phyloP scores from a whole-genome alignment of 1,140 invertebrate species.

The Drosophila varians region DNA sequence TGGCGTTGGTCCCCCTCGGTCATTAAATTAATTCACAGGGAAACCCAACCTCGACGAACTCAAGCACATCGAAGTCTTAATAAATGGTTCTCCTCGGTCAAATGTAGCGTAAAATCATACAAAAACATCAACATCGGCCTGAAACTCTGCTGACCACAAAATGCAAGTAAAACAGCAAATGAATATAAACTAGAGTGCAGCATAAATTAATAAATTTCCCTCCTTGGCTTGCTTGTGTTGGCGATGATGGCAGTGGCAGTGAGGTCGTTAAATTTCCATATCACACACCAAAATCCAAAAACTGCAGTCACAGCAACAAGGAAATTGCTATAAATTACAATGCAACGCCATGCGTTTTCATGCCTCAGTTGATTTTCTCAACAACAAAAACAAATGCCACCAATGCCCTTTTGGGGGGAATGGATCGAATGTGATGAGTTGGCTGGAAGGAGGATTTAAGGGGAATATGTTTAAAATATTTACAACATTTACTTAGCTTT shows the following conservation, averaged over 20 bases:
- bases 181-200: slow-evolving; percentile 55
- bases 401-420: slow-evolving; percentile 10
- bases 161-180: slow-evolving; percentile 24
- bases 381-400: slow-evolving; percentile 41
- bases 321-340: slow-evolving; percentile 74
- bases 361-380: slow-evolving; percentile 60
- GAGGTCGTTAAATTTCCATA: slow-evolving; percentile 54
- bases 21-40: slow-evolving; percentile 27
- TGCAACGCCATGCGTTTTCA: slow-evolving; percentile 60
- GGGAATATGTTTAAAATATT: neutral
- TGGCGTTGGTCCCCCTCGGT: neutral
- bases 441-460: neutral
- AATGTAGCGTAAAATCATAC: slow-evolving; percentile 70
- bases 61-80: slow-evolving; percentile 41
- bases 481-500: neutral
- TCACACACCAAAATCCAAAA: slow-evolving; percentile 39
- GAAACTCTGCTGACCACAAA: slow-evolving; percentile 8
- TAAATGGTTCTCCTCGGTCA: slow-evolving; percentile 46
- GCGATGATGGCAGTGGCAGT: slow-evolving; percentile 1
- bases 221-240: slow-evolving; percentile 3
- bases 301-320: slow-evolving; percentile 57
- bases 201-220: slow-evolving; percentile 70
- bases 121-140: slow-evolving; percentile 31
- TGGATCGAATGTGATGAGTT: slow-evolving; percentile 44
- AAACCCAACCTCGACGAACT: slow-evolving; percentile 34